A percentile compares a stretch with the other conserved stretches of the same genome.
Conservation (phyloP, 2,888 invertebrate species). For the Deilephila porcellus region DNA sequence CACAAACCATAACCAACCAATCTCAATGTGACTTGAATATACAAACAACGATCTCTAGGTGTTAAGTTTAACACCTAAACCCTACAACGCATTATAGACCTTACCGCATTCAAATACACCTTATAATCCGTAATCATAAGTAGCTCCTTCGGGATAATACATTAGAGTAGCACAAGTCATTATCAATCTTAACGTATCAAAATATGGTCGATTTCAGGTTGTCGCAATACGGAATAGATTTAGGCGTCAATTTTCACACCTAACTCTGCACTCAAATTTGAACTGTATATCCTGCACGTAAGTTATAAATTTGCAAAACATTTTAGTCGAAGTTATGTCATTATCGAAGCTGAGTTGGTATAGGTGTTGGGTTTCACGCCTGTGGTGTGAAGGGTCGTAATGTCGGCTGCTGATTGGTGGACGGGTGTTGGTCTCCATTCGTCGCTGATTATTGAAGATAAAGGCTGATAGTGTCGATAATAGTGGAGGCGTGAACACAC, state of each 20-base stretch:
- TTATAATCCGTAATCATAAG: conserved; percentile 32
- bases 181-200: conserved; percentile 32
- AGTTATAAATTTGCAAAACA: conserved; percentile 39
- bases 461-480: conserved; percentile 25
- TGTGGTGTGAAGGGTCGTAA: conserved; percentile 79
- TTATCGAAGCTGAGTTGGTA: conserved; percentile 47
- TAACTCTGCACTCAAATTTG: conserved; percentile 44
- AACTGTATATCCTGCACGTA: conserved; percentile 30
- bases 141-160: conserved; percentile 10
- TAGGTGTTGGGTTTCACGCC: conserved; percentile 83
- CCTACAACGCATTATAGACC: conserved; percentile 42
- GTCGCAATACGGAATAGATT: background rate
- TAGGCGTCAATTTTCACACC: conserved; percentile 84
- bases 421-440: conserved; percentile 45
- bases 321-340: conserved; percentile 43
- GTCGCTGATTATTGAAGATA: conserved; percentile 65
- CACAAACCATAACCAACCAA: conserved; percentile 57
- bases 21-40: conserved; percentile 57
- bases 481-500: background rate
- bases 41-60: conserved; percentile 68
- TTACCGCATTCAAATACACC: conserved; percentile 28
- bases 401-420: conserved; percentile 69
- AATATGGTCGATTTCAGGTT: conserved; percentile 23
- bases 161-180: background rate
- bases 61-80: conserved; percentile 76